Conservation (phyloP, 2,797 vertebrate genomes). For the Poecile montanus region DNA sequence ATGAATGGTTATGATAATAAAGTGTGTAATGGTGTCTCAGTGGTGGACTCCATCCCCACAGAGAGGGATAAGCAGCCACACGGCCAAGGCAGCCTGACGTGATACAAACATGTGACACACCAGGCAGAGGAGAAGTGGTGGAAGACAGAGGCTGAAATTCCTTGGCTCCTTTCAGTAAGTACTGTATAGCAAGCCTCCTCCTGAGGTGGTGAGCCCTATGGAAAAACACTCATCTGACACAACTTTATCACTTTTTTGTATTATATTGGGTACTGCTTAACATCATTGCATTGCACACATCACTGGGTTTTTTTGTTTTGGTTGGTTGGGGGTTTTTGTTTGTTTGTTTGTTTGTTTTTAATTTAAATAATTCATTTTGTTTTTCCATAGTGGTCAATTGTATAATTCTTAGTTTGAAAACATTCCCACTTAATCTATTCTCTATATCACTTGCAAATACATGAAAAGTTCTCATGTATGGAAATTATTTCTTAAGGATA, state of each 20-base stretch:
- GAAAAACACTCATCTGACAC: neutral
- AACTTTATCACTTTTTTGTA: neutral
- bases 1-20: neutral
- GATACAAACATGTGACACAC: neutral
- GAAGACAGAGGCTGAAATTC: neutral
- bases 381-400: neutral
- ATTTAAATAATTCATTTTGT: neutral
- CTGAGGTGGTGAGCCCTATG: neutral
- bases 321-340: neutral
- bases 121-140: neutral
- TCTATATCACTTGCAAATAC: neutral
- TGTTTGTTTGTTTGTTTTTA: neutral
- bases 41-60: neutral
- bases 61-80: neutral
- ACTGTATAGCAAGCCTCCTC: neutral
- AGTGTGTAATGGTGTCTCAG: neutral
- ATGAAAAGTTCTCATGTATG: neutral
- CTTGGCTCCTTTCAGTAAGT: neutral
- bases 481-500: neutral
- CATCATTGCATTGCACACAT: neutral
- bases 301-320: neutral
- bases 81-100: rapidly evolving
- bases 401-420: neutral
- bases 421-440: neutral
- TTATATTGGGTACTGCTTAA: neutral